These are phyloP conservation scores for Marmota monax DNA, from an alignment of 2,113 vertebrate genomes.

Conservation along the genomic window DNA sequence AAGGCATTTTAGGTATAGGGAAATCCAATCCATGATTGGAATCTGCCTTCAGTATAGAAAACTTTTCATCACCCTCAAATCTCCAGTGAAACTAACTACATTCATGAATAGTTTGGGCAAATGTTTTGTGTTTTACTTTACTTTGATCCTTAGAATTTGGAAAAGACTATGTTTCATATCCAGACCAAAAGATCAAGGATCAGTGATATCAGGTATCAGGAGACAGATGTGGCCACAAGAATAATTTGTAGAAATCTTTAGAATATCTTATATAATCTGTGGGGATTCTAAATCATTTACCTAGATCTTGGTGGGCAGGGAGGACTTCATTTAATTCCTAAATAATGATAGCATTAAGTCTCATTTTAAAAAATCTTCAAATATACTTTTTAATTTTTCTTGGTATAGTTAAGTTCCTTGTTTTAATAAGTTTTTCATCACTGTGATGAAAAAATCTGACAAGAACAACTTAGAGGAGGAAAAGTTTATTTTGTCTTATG, in stretches of 20 bases:
- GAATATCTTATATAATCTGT: background rate
- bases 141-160: slow-evolving; percentile 33
- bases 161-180: background rate
- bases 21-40: background rate
- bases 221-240: background rate
- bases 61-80: background rate
- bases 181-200: background rate
- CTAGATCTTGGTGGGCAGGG: background rate
- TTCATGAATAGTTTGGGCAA: background rate
- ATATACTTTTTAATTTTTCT: background rate
- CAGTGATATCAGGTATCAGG: background rate
- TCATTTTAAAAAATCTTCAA: background rate
- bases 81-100: background rate
- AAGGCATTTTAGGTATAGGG: background rate
- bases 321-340: background rate
- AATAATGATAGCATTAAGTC: background rate
- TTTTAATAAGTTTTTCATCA: too few species aligned
- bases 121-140: slow-evolving; percentile 24
- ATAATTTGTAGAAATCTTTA: background rate
- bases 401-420: background rate
- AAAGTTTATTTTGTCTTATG: too few species aligned
- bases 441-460: too few species aligned
- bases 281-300: background rate
- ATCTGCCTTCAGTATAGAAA: background rate
- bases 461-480: too few species aligned